phyloP scores from a whole-genome alignment of 1,140 invertebrate species.

The Drosophila navojoa region DNA sequence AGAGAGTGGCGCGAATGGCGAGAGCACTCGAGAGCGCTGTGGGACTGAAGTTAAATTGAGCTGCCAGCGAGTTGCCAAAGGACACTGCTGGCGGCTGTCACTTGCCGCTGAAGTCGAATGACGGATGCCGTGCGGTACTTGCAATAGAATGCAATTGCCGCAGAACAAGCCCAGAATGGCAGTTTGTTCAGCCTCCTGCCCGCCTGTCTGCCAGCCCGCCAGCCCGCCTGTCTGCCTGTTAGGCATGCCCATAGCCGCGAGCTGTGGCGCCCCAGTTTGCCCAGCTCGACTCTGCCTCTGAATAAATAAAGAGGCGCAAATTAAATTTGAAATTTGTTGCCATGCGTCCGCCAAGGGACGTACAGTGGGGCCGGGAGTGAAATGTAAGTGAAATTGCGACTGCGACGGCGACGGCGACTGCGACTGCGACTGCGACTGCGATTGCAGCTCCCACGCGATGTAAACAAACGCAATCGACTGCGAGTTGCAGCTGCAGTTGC shows the following conservation, averaged over 20 bases:
- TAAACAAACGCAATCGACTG: slow-evolving; percentile 10
- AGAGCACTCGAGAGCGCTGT: slow-evolving; percentile 8
- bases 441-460: slow-evolving; percentile 5
- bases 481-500: background rate
- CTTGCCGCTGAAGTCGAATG: slow-evolving; percentile 27
- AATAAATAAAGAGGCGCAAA: slow-evolving; percentile 76
- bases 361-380: background rate
- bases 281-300: slow-evolving; percentile 37
- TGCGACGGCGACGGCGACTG: background rate
- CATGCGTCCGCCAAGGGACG: background rate
- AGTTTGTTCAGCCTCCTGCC: too few relatives aligned
- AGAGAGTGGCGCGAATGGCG: background rate
- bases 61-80: slow-evolving; percentile 14
- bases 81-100: slow-evolving; percentile 15
- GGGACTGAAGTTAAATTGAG: slow-evolving; percentile 44
- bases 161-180: too few relatives aligned
- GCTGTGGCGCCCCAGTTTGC: slow-evolving; percentile 18
- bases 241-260: background rate
- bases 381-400: background rate
- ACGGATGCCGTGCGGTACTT: slow-evolving; percentile 14
- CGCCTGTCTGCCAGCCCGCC: too few relatives aligned
- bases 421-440: background rate
- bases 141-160: slow-evolving; percentile 35
- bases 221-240: too few relatives aligned
- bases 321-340: slow-evolving; percentile 68